These are phyloP conservation scores for Mobula hypostoma DNA, from an alignment of 2,113 vertebrate genomes.

Conservation along the genomic window DNA sequence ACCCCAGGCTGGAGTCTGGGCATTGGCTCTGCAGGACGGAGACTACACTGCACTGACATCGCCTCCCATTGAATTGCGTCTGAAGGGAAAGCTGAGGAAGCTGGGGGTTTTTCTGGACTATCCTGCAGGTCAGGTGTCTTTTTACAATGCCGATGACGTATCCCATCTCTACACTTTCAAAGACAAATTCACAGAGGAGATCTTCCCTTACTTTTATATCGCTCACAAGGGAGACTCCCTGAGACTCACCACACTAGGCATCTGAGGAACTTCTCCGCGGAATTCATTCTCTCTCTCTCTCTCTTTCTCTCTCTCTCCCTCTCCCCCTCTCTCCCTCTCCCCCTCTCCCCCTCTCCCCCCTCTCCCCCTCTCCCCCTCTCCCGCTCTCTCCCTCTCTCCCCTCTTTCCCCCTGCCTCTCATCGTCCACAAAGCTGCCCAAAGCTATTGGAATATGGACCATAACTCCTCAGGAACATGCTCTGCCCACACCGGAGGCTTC, in stretches of 20 bases:
- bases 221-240: background rate
- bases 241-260: background rate
- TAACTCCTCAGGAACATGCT: no score
- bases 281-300: no score
- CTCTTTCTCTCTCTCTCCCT: no score
- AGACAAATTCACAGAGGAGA: slow-evolving; percentile 26
- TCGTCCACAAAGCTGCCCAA: no score
- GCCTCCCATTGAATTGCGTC: background rate
- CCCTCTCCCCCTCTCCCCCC: no score
- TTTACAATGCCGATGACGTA: slow-evolving; percentile 16
- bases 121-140: background rate
- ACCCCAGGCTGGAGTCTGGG: slow-evolving; percentile 13
- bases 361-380: no score
- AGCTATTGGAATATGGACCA: no score
- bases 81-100: background rate
- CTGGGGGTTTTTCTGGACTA: slow-evolving; percentile 36
- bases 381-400: no score
- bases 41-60: slow-evolving; percentile 15
- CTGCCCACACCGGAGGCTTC: no score
- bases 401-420: no score
- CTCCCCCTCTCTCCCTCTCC: no score
- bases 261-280: background rate
- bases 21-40: background rate
- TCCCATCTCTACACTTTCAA: slow-evolving; percentile 34
- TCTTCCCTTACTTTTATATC: slow-evolving; percentile 31